Conservation (phyloP, 37 sponge, comb jelly and placozoan species). For the Tethya wilhelma region DNA sequence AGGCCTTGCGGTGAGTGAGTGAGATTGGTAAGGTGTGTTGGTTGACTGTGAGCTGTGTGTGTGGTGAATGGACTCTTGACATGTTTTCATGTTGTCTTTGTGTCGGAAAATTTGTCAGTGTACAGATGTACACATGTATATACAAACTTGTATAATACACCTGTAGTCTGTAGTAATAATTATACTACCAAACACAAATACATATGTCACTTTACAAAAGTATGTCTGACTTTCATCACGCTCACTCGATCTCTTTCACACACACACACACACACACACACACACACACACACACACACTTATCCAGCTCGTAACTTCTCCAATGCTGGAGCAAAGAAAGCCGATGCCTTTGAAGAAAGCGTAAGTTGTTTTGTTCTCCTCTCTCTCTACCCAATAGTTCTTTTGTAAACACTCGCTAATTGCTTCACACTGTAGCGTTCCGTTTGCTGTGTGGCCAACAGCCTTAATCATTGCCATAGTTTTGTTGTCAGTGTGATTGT, state of each 20-base stretch:
- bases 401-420: neutral
- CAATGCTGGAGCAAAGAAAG: constrained; percentile 30
- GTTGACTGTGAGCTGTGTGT: too few relatives aligned
- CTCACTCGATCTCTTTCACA: neutral
- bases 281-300: constrained; percentile 1
- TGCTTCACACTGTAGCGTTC: too few relatives aligned
- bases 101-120: too few relatives aligned
- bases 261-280: neutral
- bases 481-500: neutral
- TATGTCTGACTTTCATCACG: neutral
- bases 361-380: constrained; percentile 12
- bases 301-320: constrained; percentile 25
- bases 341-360: constrained; percentile 48
- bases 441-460: neutral
- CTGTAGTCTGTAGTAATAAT: too few relatives aligned
- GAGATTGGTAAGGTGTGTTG: too few relatives aligned
- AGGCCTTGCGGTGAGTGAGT: too few relatives aligned
- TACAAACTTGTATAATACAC: too few relatives aligned
- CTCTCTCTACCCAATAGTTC: neutral
- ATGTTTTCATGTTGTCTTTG: too few relatives aligned
- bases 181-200: too few relatives aligned
- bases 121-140: too few relatives aligned
- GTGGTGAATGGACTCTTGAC: too few relatives aligned
- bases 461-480: neutral
- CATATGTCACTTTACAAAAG: too few relatives aligned